Evolutionary conservation across 2,888 invertebrate genomes (phyloP).

Genomic region (Sericinus montela): DNA sequence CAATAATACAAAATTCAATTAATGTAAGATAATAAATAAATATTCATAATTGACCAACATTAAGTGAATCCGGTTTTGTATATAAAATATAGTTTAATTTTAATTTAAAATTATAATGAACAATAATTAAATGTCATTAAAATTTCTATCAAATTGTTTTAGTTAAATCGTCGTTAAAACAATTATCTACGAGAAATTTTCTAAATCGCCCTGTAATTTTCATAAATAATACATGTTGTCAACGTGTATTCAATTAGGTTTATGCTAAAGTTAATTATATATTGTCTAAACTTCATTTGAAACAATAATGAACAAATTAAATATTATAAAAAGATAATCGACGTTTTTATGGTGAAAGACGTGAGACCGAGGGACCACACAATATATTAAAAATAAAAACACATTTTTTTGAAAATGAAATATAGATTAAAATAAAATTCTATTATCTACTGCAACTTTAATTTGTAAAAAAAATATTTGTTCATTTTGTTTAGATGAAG

Average conservation of each 20-base stretch:
- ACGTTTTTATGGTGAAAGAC: too few relatives aligned
- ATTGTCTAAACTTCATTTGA: not conserved
- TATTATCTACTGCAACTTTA: too few relatives aligned
- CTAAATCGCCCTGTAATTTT: too few relatives aligned
- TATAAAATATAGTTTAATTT: not conserved
- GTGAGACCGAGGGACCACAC: too few relatives aligned
- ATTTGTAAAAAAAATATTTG: not conserved
- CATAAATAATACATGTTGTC: too few relatives aligned
- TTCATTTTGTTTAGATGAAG: too few relatives aligned
- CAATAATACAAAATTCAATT: constrained; percentile 4
- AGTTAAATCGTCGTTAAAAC: too few relatives aligned
- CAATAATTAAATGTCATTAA: not conserved
- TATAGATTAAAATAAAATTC: too few relatives aligned
- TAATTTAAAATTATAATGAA: not conserved
- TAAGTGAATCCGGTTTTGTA: not conserved
- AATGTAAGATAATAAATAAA: constrained; percentile 15
- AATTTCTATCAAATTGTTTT: too few relatives aligned
- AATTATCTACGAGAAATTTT: too few relatives aligned
- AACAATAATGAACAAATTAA: not conserved
- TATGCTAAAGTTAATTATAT: not conserved
- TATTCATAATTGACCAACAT: constrained; percentile 1
- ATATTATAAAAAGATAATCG: not conserved
- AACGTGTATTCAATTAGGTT: not conserved
- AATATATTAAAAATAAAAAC: too few relatives aligned
- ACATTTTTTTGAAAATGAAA: too few relatives aligned